These are phyloP conservation scores for Bombyx mandarina DNA, from an alignment of 1,140 invertebrate genomes.

Conservation along the genomic window DNA sequence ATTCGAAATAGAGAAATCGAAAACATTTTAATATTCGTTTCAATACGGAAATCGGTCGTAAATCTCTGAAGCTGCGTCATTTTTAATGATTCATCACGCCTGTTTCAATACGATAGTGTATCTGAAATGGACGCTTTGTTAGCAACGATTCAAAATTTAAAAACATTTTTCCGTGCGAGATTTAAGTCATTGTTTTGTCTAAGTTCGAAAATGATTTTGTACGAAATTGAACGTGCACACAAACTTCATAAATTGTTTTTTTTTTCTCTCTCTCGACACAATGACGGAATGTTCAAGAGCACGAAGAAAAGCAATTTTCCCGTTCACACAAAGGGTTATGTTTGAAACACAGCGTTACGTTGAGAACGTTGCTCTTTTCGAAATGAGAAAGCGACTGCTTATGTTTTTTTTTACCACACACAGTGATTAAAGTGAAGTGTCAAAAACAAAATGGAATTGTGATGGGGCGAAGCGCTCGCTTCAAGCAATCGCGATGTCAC, in stretches of 20 bases:
- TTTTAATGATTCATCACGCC: conserved; percentile 36
- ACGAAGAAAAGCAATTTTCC: conserved; percentile 39
- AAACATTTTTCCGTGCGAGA: too few species aligned
- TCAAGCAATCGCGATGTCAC: conserved; percentile 18
- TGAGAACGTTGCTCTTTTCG: conserved; percentile 55
- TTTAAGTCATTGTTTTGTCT: too few species aligned
- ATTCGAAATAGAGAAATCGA: conserved; percentile 32
- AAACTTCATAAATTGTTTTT: too few species aligned
- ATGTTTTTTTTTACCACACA: conserved; percentile 36
- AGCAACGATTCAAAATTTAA: too few species aligned
- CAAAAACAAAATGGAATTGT: conserved; percentile 58
- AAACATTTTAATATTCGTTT: conserved; percentile 38
- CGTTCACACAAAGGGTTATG: conserved; percentile 41
- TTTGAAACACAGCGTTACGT: conserved; percentile 31
- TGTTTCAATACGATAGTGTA: conserved; percentile 4
- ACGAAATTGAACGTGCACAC: too few species aligned
- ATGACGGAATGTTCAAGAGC: conserved; percentile 10
- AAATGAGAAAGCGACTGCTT: conserved; percentile 62
- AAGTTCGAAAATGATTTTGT: too few species aligned
- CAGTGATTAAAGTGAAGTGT: conserved; percentile 68
- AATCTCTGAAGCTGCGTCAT: conserved; percentile 39
- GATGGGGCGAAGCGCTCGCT: conserved; percentile 1
- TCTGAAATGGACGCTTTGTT: too few species aligned
- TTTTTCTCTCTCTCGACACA: conserved; percentile 8
- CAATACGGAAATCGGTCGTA: conserved; percentile 46